phyloP scores from a whole-genome alignment of 1,140 invertebrate species.

The Helicoverpa armigera region DNA sequence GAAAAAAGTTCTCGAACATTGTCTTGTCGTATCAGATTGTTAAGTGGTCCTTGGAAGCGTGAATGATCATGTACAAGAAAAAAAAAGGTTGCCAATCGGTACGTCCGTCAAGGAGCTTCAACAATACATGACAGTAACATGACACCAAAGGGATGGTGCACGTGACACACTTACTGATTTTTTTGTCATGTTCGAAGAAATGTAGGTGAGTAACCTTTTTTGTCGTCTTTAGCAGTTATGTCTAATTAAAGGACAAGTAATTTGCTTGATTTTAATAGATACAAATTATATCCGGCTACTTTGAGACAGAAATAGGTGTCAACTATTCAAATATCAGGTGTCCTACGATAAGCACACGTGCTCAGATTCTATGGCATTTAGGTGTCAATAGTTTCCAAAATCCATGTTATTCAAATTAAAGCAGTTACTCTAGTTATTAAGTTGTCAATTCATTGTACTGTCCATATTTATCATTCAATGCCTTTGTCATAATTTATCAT shows the following conservation, averaged over 20 bases:
- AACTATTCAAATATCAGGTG: conserved; percentile 20
- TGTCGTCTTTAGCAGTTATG: neutral
- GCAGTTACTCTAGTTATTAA: conserved; percentile 30
- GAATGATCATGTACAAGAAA: conserved; percentile 38
- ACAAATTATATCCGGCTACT: neutral
- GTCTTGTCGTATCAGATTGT: conserved; percentile 36
- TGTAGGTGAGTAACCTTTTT: neutral
- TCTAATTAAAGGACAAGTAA: neutral
- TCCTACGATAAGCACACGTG: conserved; percentile 28
- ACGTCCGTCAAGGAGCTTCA: conserved; percentile 3
- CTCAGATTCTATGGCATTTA: neutral
- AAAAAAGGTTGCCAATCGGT: conserved; percentile 37
- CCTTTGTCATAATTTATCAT: conserved; percentile 33
- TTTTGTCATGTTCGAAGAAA: conserved; percentile 27
- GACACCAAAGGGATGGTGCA: conserved; percentile 29
- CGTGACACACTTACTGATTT: conserved; percentile 32
- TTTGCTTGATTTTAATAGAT: neutral
- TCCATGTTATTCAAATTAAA: conserved; percentile 26
- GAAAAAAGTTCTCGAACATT: conserved; percentile 34
- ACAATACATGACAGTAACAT: conserved; percentile 43
- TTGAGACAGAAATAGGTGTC: neutral
- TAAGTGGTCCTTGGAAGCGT: conserved; percentile 44
- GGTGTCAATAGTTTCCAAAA: conserved; percentile 35
- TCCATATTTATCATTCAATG: conserved; percentile 33
- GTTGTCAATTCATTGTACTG: conserved; percentile 37